These are phyloP conservation scores for Solea solea DNA, from an alignment of 2,113 vertebrate species.

Conservation along the genomic window DNA sequence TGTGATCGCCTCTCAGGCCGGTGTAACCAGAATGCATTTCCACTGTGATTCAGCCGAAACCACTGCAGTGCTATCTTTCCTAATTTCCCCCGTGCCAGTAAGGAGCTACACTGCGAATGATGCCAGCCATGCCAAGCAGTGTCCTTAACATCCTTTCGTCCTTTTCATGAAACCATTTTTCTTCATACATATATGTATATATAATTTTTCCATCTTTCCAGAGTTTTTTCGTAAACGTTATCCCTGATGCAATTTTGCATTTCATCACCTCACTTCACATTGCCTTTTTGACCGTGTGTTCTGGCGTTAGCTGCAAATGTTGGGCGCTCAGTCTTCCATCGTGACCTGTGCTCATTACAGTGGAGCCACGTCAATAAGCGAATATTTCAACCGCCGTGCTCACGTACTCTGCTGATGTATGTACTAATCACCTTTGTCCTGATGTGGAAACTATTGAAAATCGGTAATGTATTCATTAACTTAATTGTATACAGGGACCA, in stretches of 20 bases:
- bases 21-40: conserved; percentile 51
- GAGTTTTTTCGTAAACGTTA: conserved; percentile 32
- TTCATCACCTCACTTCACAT: conserved; percentile 39
- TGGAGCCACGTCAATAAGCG: conserved; percentile 50
- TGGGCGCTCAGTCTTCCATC: conserved; percentile 43
- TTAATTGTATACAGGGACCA: conserved; percentile 32
- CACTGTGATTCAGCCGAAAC: conserved; percentile 37
- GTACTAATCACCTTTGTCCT: conserved; percentile 61
- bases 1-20: conserved; percentile 44
- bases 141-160: conserved; percentile 54
- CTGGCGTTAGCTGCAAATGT: conserved; percentile 43
- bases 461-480: conserved; percentile 56
- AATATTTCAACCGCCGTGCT: conserved; percentile 47
- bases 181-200: neutral
- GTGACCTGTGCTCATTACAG: conserved; percentile 45
- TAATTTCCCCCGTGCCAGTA: conserved; percentile 63
- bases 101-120: conserved; percentile 27
- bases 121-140: conserved; percentile 34
- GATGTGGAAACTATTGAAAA: conserved; percentile 51
- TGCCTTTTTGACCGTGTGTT: conserved; percentile 19
- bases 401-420: conserved; percentile 46
- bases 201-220: conserved; percentile 11
- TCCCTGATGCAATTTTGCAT: conserved; percentile 13
- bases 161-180: conserved; percentile 23
- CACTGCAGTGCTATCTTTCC: conserved; percentile 40